Conservation (phyloP, 2,113 vertebrate genomes). For the Xenotilapia leptura region DNA sequence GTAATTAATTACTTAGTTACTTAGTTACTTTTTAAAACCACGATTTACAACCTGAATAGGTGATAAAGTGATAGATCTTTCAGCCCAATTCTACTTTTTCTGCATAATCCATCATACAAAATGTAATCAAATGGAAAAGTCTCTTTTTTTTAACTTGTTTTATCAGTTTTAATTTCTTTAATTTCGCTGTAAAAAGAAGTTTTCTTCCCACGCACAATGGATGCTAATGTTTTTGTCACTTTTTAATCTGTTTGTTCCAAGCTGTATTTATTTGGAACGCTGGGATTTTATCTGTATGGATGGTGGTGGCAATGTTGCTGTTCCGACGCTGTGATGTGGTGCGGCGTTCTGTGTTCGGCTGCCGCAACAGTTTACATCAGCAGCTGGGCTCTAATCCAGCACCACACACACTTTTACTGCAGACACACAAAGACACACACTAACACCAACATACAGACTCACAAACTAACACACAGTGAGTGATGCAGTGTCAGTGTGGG, state of each 20-base stretch:
- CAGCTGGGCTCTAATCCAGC: not conserved
- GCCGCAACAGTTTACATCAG: not conserved
- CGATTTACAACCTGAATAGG: too few species aligned
- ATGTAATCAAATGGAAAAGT: too few species aligned
- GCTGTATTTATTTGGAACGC: not conserved
- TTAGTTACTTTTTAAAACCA: too few species aligned
- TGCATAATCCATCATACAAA: too few species aligned
- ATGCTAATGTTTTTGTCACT: too few species aligned
- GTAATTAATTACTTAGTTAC: too few species aligned
- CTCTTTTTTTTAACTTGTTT: too few species aligned
- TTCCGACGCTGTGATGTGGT: not conserved
- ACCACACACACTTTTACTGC: not conserved
- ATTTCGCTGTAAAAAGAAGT: too few species aligned
- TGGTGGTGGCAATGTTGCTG: not conserved
- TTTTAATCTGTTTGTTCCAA: not conserved
- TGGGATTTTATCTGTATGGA: not conserved
- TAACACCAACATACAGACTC: not conserved
- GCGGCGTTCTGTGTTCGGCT: not conserved
- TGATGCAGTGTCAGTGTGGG: not conserved
- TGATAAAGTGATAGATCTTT: too few species aligned
- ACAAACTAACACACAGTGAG: not conserved
- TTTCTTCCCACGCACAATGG: too few species aligned
- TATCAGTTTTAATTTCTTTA: too few species aligned
- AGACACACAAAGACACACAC: not conserved
- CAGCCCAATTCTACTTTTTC: too few species aligned